These are phyloP conservation scores for Ceratotherium simum DNA, from an alignment of 2,113 vertebrate species.

Conservation along the genomic window DNA sequence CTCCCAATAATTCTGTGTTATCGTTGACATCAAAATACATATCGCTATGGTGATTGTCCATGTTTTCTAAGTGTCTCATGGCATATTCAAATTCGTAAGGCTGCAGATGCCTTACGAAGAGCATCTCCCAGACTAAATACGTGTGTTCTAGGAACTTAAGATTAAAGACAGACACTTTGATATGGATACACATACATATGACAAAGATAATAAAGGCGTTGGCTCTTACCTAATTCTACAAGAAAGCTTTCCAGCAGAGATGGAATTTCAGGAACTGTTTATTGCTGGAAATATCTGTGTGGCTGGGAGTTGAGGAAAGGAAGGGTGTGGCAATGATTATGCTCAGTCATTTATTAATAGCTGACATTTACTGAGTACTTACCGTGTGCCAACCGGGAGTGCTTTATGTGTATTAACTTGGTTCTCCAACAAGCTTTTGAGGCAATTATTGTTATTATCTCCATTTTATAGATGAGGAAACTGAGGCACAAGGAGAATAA, in stretches of 20 bases:
- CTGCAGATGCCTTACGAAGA: neutral
- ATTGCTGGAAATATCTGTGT: neutral
- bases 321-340: neutral
- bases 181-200: neutral
- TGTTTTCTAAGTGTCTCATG: neutral
- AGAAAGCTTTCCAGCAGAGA: neutral
- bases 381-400: neutral
- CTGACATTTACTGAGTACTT: neutral
- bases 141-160: neutral
- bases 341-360: neutral
- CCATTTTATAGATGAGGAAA: slow-evolving; percentile 1
- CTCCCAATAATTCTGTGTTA: neutral
- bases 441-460: neutral
- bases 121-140: neutral
- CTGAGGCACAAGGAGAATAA: neutral
- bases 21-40: neutral
- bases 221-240: neutral
- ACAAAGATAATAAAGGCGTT: neutral
- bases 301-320: neutral
- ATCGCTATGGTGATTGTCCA: neutral
- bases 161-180: neutral
- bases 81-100: neutral
- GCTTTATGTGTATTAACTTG: neutral
- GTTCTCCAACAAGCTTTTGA: neutral
- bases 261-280: slow-evolving; percentile 34